Percentiles rank a stretch among this genome's conserved stretches.
These are phyloP conservation scores for Cacatua alba DNA, from an alignment of 2,113 vertebrate genomes.

Conservation along the genomic window DNA sequence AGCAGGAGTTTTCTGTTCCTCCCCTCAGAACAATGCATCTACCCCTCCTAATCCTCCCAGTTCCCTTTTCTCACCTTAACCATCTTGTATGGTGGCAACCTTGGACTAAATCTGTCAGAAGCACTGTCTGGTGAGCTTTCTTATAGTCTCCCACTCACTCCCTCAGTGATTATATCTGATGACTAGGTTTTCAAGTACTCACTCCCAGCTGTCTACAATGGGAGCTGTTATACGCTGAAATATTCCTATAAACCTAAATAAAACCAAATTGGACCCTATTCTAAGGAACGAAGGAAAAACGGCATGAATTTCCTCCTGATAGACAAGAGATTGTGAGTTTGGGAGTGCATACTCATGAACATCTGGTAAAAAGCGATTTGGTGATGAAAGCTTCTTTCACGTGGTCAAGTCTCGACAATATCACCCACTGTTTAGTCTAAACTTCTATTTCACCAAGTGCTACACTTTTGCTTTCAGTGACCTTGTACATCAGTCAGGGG, in stretches of 20 bases:
- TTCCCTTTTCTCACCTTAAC: not conserved
- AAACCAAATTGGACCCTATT: not conserved
- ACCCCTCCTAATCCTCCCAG: not conserved
- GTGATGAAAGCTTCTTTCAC: slow-evolving; percentile 42
- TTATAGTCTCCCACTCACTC: not conserved
- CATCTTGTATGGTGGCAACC: not conserved
- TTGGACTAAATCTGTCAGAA: not conserved
- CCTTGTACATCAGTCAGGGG: not conserved
- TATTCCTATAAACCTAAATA: not conserved
- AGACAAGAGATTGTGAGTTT: not conserved
- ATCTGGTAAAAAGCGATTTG: not conserved
- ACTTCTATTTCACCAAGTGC: slow-evolving; percentile 30
- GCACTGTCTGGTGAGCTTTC: not conserved
- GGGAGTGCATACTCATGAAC: not conserved
- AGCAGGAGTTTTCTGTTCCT: not conserved
- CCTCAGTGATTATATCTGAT: not conserved
- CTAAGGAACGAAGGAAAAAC: not conserved
- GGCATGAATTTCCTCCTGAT: not conserved
- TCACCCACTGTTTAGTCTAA: slow-evolving; percentile 25
- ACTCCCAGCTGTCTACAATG: not conserved
- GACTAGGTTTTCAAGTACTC: slow-evolving; percentile 2
- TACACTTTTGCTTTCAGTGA: slow-evolving; percentile 26
- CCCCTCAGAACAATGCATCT: not conserved
- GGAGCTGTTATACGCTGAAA: not conserved
- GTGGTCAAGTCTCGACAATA: not conserved